phyloP scores from a whole-genome alignment of 2,888 invertebrate genomes.

The Eupeodes latifasciatus region DNA sequence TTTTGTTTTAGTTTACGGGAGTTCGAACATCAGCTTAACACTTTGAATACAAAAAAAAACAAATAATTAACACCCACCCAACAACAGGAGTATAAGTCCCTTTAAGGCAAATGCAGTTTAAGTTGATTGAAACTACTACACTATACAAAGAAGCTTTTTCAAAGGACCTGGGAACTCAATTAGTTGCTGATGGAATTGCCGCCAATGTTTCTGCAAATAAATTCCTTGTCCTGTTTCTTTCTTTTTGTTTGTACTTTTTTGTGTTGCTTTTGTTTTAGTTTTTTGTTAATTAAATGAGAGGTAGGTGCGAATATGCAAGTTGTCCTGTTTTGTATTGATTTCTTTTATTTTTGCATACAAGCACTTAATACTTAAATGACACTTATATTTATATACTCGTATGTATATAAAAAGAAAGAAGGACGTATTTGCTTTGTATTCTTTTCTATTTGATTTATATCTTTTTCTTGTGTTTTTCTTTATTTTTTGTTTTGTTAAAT shows the following conservation, averaged over 20 bases:
- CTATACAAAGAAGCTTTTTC: background rate
- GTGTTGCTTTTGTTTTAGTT: background rate
- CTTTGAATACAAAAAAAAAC: slow-evolving; percentile 30
- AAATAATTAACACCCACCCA: background rate
- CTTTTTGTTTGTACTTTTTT: background rate
- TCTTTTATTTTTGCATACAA: slow-evolving; percentile 46
- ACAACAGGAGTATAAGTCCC: slow-evolving; percentile 5
- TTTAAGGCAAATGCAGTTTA: slow-evolving; percentile 24
- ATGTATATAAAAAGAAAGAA: background rate
- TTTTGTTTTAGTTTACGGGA: slow-evolving; percentile 31
- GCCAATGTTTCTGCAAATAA: slow-evolving; percentile 27
- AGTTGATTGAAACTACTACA: background rate
- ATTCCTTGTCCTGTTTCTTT: background rate
- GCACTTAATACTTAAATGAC: slow-evolving; percentile 39
- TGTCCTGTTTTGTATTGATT: slow-evolving; percentile 18
- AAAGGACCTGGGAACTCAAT: slow-evolving; percentile 46
- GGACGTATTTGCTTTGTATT: slow-evolving; percentile 6
- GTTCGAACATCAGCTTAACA: slow-evolving; percentile 17
- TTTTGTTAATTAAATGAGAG: slow-evolving; percentile 64
- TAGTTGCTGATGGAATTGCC: slow-evolving; percentile 40
- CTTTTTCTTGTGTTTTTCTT: background rate
- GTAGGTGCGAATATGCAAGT: background rate
- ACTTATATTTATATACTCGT: background rate
- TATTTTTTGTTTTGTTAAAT: background rate
- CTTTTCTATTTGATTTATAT: slow-evolving; percentile 10